Evolutionary conservation across 2,797 vertebrate genomes (phyloP), one percentile per base, ranked within the genome.

Genomic region (Echiichthys vipera): DNA sequence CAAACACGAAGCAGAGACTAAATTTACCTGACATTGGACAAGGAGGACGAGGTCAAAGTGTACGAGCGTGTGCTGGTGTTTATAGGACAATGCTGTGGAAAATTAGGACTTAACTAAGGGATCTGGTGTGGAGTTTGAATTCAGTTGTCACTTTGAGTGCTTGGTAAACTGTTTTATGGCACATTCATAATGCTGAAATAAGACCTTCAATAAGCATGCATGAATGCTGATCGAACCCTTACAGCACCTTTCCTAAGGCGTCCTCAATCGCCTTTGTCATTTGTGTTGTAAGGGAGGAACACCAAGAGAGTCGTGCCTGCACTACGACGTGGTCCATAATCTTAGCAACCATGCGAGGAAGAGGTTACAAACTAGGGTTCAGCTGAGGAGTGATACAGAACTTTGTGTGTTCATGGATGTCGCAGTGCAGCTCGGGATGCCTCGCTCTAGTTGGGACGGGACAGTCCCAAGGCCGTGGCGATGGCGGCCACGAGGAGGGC

Each of bases 1-100:
- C 76, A 63, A 61, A 74, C 78, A 81, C 71, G 81, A 15, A 87
- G 69, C 70, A 36, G 54, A 77, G 37, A 77, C 86, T 89, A 88
- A 82, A 86, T 88, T 89, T 78, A 90, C 69, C 80, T 88, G 86
- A 88, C 88, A 89, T 81, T 91, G 85, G 68, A 70, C 47, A 65
- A 76, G 80, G 81, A 62, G 80, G 68, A 69, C 45, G 63, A 69
- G 51, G 61, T 73, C 45, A 46, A 66, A 71, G 69, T 22, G 64
- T 78, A 30, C 7, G 18, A 34, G 51, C 17, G 47, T n/a, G 47
- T 64, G 68, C 34, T 79, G 56, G 56, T 47, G 30, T 71, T 80
- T 56, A 34, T 40, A 55, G n/a, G 58, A 70, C 45, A 64, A 77
- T 56, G 20, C 34, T 47, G 53, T 61, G 55, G 72, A 76, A 62